These are phyloP conservation scores for Melipona bicolor DNA, from an alignment of 2,888 invertebrate genomes.

Conservation along the genomic window DNA sequence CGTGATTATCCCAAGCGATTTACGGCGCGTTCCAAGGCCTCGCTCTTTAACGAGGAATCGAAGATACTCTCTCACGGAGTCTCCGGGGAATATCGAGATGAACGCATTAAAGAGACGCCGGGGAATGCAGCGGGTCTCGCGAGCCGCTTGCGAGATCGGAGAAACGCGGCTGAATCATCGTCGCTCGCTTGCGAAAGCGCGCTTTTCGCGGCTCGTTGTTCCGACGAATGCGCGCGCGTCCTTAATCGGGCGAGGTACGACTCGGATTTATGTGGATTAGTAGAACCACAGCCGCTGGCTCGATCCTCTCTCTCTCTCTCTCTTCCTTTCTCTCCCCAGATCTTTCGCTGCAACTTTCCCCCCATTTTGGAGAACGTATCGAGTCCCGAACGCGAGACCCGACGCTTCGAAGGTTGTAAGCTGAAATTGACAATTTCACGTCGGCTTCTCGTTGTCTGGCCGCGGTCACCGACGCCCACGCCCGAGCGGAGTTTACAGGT, in stretches of 20 bases:
- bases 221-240: conserved; percentile 41
- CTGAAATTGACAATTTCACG: conserved; percentile 68
- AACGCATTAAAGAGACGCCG: conserved; percentile 49
- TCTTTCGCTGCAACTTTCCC: not conserved
- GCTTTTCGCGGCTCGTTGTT: conserved; percentile 42
- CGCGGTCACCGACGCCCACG: conserved; percentile 78
- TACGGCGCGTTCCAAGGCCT: conserved; percentile 64
- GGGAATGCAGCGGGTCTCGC: conserved; percentile 59
- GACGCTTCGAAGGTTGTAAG: conserved; percentile 50
- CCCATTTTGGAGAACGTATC: not conserved
- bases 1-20: conserved; percentile 77
- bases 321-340: not conserved
- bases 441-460: conserved; percentile 69
- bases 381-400: conserved; percentile 2
- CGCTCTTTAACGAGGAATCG: conserved; percentile 41
- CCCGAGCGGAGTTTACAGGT: conserved; percentile 79
- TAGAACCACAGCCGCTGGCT: not conserved
- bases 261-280: conserved; percentile 27
- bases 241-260: conserved; percentile 39
- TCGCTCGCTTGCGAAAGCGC: conserved; percentile 60
- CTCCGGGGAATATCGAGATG: conserved; percentile 48
- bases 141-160: conserved; percentile 48
- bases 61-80: conserved; percentile 31
- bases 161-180: conserved; percentile 69
- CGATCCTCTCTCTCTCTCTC: not conserved